Evolutionary conservation across 2,888 invertebrate genomes (phyloP).

Genomic region (Aphidoletes aphidimyza): DNA sequence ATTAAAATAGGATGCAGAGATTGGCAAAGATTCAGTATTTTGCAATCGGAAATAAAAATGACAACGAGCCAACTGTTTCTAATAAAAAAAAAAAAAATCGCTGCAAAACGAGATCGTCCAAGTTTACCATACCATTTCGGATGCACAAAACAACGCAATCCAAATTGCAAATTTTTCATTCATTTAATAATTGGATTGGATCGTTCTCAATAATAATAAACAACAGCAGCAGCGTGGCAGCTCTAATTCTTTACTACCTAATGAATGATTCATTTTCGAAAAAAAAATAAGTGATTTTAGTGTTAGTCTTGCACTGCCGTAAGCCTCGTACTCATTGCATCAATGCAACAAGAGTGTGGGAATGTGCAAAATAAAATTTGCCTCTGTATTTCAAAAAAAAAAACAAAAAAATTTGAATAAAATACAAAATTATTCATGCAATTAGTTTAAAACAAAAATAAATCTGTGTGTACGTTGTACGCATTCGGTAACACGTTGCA

Average conservation of each 20-base stretch:
- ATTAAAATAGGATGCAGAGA: neutral
- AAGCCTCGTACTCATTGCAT: neutral
- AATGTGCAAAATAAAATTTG: no score
- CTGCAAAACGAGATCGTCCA: neutral
- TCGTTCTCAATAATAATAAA: no score
- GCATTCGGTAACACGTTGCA: neutral
- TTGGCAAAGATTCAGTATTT: neutral
- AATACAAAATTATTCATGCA: slow-evolving; percentile 37
- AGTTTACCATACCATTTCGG: neutral
- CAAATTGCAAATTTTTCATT: neutral
- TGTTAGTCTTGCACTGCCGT: no score
- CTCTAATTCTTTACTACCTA: neutral
- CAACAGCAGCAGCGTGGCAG: neutral
- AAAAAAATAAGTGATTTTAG: no score
- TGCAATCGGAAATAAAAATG: neutral
- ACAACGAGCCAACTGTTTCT: slow-evolving; percentile 20
- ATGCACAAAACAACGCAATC: neutral
- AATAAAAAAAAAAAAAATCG: no score
- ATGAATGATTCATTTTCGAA: neutral
- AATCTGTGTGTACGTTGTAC: neutral
- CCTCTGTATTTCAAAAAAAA: neutral
- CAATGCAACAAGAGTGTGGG: neutral
- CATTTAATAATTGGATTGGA: no score
- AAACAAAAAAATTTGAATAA: slow-evolving; percentile 30
- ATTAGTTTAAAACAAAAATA: slow-evolving; percentile 10